Base-by-base conservation (phyloP, 2,797 vertebrate genomes). In the Macropus fuliginosus region DNA sequence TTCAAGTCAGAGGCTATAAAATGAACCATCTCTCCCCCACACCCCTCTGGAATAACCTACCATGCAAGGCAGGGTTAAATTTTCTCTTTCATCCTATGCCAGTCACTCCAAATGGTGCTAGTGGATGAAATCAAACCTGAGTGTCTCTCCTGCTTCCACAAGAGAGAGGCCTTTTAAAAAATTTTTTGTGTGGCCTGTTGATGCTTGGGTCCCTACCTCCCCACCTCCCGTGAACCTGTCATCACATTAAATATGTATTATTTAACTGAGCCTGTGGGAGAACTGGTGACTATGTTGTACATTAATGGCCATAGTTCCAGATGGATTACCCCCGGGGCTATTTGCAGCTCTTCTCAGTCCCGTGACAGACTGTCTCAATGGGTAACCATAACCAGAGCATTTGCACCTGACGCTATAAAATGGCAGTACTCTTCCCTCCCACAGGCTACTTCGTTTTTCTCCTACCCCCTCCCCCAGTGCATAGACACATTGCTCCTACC, bases 101-200 rank as follows among this genome's bases (percentile, higher is more conserved):
- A 97, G 50, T 97, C 59, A 87, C 93, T 97, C 81, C 91, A 95
- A 96, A 87, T 94, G 94, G 94, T 96, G 92, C 5, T 97, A 96
- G 96, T 90, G 55, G 93, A 91, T 96, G 96, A 97, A 97, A 98
- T 96, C 40, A 98, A 98, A 96, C 93, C 96, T 56, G 13, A 97
- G 50, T 59, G 55, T 94, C 55, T 98, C 56, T n/a, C 52, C 62
- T 93, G 92, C 55, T 92, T 14, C 0, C 6, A 8, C 91, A 92
- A 55, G 96, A 55, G 46, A 93, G 90, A 62, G 28, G 27, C 3
- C 91, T 94, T 95, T 91, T 46, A 93, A 54, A 90, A 34, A 52
- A n/a, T 4, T 13, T 29, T 50, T 50, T 34, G 40, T 92, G 31
- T 92, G 56, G 54, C 52, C 13, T 87, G 55, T 94, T 94, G 96